Evolutionary conservation across 2,888 invertebrate genomes (phyloP).

Genomic region (Hedychridium roseum): DNA sequence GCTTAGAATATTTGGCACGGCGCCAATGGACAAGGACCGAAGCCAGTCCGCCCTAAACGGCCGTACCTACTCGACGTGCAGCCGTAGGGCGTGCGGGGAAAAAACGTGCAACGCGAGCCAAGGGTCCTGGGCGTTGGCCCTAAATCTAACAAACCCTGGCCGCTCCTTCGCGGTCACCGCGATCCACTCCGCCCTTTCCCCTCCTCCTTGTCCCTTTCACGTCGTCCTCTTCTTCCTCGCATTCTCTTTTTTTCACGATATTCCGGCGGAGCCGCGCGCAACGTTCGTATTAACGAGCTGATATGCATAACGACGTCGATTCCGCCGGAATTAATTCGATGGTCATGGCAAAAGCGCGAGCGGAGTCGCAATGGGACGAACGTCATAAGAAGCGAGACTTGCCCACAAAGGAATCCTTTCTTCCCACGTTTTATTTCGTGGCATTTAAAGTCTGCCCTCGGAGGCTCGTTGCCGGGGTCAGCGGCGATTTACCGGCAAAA

Average conservation of each 20-base stretch:
- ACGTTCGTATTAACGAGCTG: background rate
- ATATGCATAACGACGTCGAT: background rate
- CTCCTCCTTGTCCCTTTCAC: background rate
- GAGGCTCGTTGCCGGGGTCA: too few relatives aligned
- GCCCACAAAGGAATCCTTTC: too few relatives aligned
- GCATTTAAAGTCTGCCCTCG: too few relatives aligned
- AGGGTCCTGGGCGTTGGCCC: constrained; percentile 40
- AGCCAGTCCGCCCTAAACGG: constrained; percentile 31
- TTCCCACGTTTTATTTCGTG: too few relatives aligned
- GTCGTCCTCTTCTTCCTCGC: background rate
- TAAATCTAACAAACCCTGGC: constrained; percentile 42
- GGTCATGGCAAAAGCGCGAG: too few relatives aligned
- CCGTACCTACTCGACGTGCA: constrained; percentile 24
- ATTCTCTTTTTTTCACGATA: background rate
- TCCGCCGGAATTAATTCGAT: background rate
- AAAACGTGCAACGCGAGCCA: constrained; percentile 22
- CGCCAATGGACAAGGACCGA: constrained; percentile 32
- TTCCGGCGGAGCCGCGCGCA: background rate
- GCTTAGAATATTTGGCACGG: too few relatives aligned
- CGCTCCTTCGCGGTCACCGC: constrained; percentile 14
- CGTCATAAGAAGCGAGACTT: too few relatives aligned
- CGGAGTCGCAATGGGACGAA: too few relatives aligned
- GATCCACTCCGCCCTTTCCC: constrained; percentile 16
- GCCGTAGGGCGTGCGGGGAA: constrained; percentile 25
- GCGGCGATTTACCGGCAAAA: too few relatives aligned